phyloP scores from a whole-genome alignment of 2,888 invertebrate species.

The Synanthedon formicaeformis region DNA sequence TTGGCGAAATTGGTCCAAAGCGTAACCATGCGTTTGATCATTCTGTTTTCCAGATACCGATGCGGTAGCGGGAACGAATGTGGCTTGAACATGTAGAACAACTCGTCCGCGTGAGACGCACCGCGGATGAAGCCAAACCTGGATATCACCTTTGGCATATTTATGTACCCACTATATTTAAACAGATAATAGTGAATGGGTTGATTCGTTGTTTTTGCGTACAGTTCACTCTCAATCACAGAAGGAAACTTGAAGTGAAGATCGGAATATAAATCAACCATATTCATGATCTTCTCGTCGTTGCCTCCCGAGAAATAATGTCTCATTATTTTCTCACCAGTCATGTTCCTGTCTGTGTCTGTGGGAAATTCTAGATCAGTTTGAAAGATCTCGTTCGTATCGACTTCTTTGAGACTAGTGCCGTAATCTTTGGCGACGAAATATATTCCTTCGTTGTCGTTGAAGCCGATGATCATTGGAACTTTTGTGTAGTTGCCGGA shows the following conservation, averaged over 20 bases:
- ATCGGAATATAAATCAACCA: conserved; percentile 55
- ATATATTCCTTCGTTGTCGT: conserved; percentile 53
- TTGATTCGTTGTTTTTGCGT: conserved; percentile 35
- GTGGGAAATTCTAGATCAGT: conserved; percentile 42
- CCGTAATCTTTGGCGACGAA: conserved; percentile 51
- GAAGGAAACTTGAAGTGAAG: conserved; percentile 52
- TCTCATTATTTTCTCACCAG: conserved; percentile 27
- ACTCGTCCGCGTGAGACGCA: conserved; percentile 56
- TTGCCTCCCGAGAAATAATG: conserved; percentile 43
- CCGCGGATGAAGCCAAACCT: conserved; percentile 32
- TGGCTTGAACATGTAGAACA: conserved; percentile 58
- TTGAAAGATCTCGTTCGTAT: conserved; percentile 29
- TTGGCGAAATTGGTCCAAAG: conserved; percentile 65
- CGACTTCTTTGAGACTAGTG: conserved; percentile 27
- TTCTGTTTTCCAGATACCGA: conserved; percentile 33
- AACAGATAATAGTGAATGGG: conserved; percentile 57
- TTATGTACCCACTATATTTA: conserved; percentile 46
- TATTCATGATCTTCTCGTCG: conserved; percentile 41
- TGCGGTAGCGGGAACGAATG: conserved; percentile 44
- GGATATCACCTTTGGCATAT: conserved; percentile 50
- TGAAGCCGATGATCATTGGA: conserved; percentile 57
- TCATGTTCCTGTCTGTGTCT: conserved; percentile 33
- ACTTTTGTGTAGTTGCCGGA: conserved; percentile 52
- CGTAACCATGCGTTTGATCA: conserved; percentile 48
- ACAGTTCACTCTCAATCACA: conserved; percentile 44